A percentile compares a stretch with the other conserved stretches of the same genome.
phyloP scores from a whole-genome alignment of 1,140 invertebrate genomes.

The Choristoneura fumiferana region DNA sequence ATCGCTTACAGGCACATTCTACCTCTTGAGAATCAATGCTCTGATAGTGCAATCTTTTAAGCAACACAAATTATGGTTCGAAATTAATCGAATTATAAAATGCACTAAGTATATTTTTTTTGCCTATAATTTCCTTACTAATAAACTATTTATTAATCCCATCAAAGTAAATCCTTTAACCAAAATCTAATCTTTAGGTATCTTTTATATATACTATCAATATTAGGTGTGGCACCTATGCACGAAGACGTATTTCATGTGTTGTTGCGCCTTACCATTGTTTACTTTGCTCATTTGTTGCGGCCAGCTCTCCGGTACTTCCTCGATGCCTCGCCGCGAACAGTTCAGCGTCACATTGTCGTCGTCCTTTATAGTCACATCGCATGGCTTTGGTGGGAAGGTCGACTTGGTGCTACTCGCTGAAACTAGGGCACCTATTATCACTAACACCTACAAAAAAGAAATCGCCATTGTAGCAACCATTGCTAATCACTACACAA shows the following conservation, averaged over 20 bases:
- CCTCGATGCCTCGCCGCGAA: conserved; percentile 51
- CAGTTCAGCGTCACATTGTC: conserved; percentile 65
- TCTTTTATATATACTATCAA: background rate
- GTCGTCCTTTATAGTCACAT: conserved; percentile 52
- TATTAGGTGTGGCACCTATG: conserved; percentile 24
- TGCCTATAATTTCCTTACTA: too few relatives aligned
- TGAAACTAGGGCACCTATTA: conserved; percentile 58
- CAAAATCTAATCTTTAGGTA: conserved; percentile 5
- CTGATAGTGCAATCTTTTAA: too few relatives aligned
- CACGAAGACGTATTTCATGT: background rate
- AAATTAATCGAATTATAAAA: too few relatives aligned
- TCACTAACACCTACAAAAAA: conserved; percentile 69
- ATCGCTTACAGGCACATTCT: too few relatives aligned
- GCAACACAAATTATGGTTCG: too few relatives aligned
- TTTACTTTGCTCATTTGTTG: conserved; percentile 45
- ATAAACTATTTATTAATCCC: too few relatives aligned
- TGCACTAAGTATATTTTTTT: too few relatives aligned
- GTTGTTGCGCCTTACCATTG: conserved; percentile 50
- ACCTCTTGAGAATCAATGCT: too few relatives aligned
- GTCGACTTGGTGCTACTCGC: conserved; percentile 38
- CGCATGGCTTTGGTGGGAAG: conserved; percentile 37
- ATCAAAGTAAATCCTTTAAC: too few relatives aligned
- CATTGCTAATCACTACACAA: conserved; percentile 27
- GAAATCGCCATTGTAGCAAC: conserved; percentile 42
- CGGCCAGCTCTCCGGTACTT: conserved; percentile 53